Evolutionary conservation across 2,113 vertebrate genomes (phyloP).

Genomic region (Grallaria varia): DNA sequence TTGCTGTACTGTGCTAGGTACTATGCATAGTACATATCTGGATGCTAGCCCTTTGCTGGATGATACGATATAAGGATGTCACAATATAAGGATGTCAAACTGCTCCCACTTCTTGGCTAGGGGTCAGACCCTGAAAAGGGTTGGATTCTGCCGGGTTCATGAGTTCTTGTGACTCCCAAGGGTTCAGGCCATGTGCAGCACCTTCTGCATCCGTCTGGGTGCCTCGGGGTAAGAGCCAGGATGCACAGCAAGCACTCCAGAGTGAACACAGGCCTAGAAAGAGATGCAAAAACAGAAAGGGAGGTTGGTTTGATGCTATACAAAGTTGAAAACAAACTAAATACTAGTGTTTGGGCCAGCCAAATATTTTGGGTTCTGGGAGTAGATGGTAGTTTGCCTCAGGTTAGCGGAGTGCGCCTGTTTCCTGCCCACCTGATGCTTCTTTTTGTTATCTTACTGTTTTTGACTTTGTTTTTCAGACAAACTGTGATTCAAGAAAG

Average conservation of each 20-base stretch:
- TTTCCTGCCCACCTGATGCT: not conserved
- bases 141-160: not conserved
- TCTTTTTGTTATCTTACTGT: not conserved
- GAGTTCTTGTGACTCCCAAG: not conserved
- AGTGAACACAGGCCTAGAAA: fast-evolving
- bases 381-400: not conserved
- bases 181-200: not conserved
- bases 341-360: not conserved
- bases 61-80: not conserved
- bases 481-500: not conserved
- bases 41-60: not conserved
- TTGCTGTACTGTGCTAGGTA: not conserved
- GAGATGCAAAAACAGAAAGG: not conserved
- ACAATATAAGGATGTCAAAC: no score
- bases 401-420: not conserved
- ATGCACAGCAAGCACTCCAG: not conserved
- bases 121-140: not conserved
- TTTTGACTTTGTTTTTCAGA: constrained; percentile 24
- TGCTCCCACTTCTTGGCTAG: not conserved
- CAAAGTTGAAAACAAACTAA: not conserved
- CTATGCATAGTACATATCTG: fast-evolving
- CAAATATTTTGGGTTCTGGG: not conserved
- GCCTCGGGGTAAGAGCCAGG: not conserved
- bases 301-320: not conserved
- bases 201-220: not conserved